Conservation (phyloP, 1,140 invertebrate species). For the Aphaenogaster floridana region DNA sequence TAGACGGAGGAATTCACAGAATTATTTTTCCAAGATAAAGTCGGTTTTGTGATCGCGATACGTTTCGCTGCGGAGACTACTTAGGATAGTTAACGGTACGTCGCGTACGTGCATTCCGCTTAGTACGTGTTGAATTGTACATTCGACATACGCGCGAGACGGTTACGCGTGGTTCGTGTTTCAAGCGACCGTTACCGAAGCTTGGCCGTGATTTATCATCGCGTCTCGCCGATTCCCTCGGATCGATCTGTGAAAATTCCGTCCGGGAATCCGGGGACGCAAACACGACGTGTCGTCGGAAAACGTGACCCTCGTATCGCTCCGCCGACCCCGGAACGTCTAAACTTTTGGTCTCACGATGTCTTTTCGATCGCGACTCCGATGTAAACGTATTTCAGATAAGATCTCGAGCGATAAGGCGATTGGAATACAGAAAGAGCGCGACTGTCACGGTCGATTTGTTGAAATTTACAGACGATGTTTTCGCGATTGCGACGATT, state of each 20-base stretch:
- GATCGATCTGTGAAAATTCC: conserved; percentile 45
- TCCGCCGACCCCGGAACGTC: conserved; percentile 44
- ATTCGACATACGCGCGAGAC: conserved; percentile 52
- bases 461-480: conserved; percentile 3
- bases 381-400: conserved; percentile 55
- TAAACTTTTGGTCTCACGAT: conserved; percentile 33
- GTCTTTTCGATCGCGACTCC: conserved; percentile 32
- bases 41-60: conserved; percentile 21
- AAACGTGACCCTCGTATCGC: conserved; percentile 63
- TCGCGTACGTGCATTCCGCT: conserved; percentile 59
- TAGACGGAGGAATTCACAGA: not conserved
- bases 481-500: conserved; percentile 29
- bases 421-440: conserved; percentile 32
- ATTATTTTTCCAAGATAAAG: conserved; percentile 6
- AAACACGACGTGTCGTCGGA: conserved; percentile 39
- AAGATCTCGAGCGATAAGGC: conserved; percentile 42
- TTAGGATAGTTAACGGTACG: conserved; percentile 62
- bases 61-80: not conserved
- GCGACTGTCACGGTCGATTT: conserved; percentile 21
- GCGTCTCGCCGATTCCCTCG: conserved; percentile 35
- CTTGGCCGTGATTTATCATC: conserved; percentile 68
- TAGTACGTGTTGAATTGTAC: conserved; percentile 66
- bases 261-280: conserved; percentile 38
- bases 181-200: conserved; percentile 49
- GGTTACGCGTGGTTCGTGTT: conserved; percentile 33